Conservation (phyloP, 2,797 vertebrate species). For the Peromyscus nudipes region DNA sequence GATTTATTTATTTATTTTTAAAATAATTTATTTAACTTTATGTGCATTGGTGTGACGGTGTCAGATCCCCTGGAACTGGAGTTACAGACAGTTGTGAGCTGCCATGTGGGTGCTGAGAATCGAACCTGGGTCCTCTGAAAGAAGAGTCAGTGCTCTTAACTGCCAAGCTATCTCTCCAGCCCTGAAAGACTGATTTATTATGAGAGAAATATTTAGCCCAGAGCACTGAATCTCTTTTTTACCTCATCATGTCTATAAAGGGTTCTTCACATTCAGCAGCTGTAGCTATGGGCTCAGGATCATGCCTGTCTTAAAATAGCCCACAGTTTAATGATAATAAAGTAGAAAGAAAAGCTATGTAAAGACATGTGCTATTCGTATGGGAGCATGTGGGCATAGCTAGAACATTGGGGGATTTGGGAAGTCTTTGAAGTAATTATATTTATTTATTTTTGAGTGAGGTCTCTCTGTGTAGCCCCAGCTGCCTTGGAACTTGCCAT, state of each 20-base stretch:
- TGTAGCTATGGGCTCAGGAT: not conserved
- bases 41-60: no score
- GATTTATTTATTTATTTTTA: not conserved
- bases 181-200: not conserved
- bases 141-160: no score
- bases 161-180: no score
- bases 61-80: no score
- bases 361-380: not conserved
- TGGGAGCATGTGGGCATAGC: not conserved
- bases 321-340: constrained; percentile 12
- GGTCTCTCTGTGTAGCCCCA: not conserved
- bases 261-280: constrained; percentile 27
- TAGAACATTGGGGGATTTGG: constrained; percentile 6
- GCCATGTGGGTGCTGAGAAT: no score
- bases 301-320: not conserved
- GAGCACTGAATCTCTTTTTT: constrained; percentile 24
- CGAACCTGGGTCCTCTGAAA: no score
- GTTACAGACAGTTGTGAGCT: no score
- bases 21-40: no score
- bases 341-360: constrained; percentile 15
- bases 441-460: not conserved
- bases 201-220: constrained; percentile 29
- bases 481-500: not conserved
- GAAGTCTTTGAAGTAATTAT: constrained; percentile 38
- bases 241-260: not conserved